Conservation (phyloP, 2,113 vertebrate genomes). For the Pygoscelis adeliae region DNA sequence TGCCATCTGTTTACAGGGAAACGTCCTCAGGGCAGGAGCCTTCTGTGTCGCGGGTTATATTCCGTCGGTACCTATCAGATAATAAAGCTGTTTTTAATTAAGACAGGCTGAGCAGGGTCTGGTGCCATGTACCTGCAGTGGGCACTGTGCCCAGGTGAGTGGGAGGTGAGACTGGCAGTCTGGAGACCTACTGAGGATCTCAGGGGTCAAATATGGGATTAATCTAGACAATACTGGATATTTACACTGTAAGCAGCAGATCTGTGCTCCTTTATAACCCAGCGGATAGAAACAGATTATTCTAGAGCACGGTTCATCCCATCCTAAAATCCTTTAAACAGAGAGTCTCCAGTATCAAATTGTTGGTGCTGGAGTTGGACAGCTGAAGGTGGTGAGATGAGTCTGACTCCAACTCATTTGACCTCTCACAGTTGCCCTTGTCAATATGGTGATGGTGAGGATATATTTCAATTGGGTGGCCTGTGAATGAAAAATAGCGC, state of each 20-base stretch:
- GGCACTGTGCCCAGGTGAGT: neutral
- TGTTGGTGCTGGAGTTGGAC: neutral
- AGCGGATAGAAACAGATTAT: neutral
- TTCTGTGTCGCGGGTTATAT: neutral
- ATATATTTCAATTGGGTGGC: neutral
- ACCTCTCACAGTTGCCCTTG: neutral
- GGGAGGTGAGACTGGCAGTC: neutral
- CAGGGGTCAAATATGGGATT: neutral
- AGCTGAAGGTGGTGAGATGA: neutral
- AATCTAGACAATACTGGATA: neutral
- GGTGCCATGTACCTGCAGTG: neutral
- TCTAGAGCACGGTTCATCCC: neutral
- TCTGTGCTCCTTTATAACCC: neutral
- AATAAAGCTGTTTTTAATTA: constrained; percentile 29
- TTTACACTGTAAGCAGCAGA: neutral
- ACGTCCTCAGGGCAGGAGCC: neutral
- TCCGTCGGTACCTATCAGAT: neutral
- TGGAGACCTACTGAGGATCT: neutral
- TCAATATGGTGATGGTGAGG: neutral
- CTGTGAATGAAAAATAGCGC: neutral
- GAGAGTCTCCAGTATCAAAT: neutral
- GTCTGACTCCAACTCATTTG: neutral
- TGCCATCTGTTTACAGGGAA: neutral
- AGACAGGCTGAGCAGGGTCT: neutral
- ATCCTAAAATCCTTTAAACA: neutral